Percentiles rank a stretch among this genome's conserved stretches.
Conservation (phyloP, 2,888 invertebrate species). For the Brachylomia viminalis region DNA sequence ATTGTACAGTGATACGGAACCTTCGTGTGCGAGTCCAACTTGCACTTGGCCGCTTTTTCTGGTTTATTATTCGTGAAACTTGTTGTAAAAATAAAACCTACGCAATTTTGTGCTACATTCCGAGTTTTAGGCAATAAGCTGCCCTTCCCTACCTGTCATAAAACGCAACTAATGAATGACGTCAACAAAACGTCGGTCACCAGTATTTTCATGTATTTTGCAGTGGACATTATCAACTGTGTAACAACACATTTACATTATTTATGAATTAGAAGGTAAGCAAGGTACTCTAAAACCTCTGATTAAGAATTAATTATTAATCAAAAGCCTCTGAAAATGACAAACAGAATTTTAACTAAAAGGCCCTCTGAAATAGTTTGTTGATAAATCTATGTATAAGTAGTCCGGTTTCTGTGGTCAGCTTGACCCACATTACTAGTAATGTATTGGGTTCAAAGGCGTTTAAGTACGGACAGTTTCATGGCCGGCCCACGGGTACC, state of each 20-base stretch:
- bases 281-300: conserved; percentile 8
- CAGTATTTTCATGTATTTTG: background rate
- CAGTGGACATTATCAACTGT: background rate
- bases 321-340: conserved; percentile 40
- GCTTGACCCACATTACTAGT: conserved; percentile 62
- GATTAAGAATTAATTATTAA: conserved; percentile 40
- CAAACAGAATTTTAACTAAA: conserved; percentile 45
- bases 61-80: conserved; percentile 36
- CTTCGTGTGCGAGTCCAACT: too few relatives aligned
- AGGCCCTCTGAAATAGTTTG: conserved; percentile 18
- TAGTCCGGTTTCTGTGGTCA: conserved; percentile 31
- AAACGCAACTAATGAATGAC: conserved; percentile 30
- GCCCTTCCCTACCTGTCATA: conserved; percentile 10
- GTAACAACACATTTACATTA: conserved; percentile 19
- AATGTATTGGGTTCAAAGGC: conserved; percentile 62
- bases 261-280: conserved; percentile 1
- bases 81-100: conserved; percentile 35
- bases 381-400: conserved; percentile 2
- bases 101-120: background rate
- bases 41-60: conserved; percentile 18
- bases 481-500: conserved; percentile 50
- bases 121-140: conserved; percentile 19
- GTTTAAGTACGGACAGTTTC: conserved; percentile 64
- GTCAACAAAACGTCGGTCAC: conserved; percentile 8
- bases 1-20: too few relatives aligned